phyloP scores from a whole-genome alignment of 2,797 vertebrate genomes.

The Sternotherus odoratus region DNA sequence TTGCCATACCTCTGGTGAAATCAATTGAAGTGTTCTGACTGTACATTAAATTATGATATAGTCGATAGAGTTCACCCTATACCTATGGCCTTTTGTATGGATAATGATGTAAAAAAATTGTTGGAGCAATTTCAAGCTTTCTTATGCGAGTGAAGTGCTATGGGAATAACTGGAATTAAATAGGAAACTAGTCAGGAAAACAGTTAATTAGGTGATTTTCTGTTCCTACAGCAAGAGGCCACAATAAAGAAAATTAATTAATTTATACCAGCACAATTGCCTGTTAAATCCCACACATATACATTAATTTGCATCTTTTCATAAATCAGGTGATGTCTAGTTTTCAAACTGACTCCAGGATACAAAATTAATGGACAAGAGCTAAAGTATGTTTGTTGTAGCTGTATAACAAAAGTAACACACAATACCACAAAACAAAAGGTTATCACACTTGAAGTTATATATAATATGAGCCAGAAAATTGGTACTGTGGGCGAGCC shows the following conservation, averaged over 20 bases:
- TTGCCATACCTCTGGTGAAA: not conserved
- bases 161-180: not conserved
- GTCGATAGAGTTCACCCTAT: not conserved
- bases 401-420: not conserved
- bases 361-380: not conserved
- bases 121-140: accelerated
- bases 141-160: not conserved
- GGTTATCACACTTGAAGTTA: not conserved
- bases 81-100: not conserved
- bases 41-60: not conserved
- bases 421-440: not conserved
- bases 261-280: accelerated
- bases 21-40: not conserved
- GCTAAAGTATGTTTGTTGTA: constrained; percentile 5
- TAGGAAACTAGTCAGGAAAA: not conserved
- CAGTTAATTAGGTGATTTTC: not conserved
- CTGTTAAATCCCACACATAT: not conserved
- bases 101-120: not conserved
- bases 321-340: not conserved
- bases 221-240: not conserved
- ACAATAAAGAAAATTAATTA: not conserved
- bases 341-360: not conserved
- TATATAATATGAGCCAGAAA: not conserved
- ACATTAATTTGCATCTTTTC: not conserved
- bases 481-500: not conserved